A percentile compares a stretch with the other conserved stretches of the same genome.
Evolutionary conservation across 2,113 vertebrate species (phyloP).

Genomic region (Peromyscus californicus): DNA sequence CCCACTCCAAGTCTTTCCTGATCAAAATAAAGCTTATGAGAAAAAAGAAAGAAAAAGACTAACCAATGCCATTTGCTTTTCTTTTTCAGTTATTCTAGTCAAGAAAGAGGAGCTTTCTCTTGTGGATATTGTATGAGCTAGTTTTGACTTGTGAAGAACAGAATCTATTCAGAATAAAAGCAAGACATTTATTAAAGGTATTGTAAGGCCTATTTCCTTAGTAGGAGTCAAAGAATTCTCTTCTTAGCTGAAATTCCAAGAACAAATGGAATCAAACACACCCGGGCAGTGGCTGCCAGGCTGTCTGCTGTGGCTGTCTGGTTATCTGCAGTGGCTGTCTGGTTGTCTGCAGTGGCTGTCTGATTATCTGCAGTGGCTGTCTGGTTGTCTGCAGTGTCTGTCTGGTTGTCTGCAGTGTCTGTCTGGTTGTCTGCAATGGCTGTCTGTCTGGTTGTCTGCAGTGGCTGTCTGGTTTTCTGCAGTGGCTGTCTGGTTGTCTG

Average conservation of each 20-base stretch:
- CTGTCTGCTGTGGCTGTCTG: background rate
- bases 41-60: background rate
- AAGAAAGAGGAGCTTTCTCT: constrained; percentile 11
- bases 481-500: background rate
- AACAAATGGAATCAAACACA: background rate
- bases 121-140: background rate
- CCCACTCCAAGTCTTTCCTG: background rate
- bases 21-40: constrained; percentile 40
- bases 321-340: background rate
- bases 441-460: background rate
- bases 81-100: constrained; percentile 12
- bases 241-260: background rate
- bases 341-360: too few relatives aligned
- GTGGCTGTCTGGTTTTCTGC: background rate
- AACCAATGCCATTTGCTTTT: background rate
- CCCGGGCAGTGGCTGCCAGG: background rate
- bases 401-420: too few relatives aligned
- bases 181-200: background rate
- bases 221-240: background rate
- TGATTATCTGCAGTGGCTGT: too few relatives aligned
- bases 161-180: background rate
- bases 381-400: background rate
- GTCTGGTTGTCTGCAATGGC: background rate
- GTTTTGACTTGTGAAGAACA: background rate
- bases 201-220: background rate